A percentile compares a stretch with the other conserved stretches of the same genome.
Evolutionary conservation across 2,797 vertebrate genomes (phyloP).

Genomic region (Dallia pectoralis): DNA sequence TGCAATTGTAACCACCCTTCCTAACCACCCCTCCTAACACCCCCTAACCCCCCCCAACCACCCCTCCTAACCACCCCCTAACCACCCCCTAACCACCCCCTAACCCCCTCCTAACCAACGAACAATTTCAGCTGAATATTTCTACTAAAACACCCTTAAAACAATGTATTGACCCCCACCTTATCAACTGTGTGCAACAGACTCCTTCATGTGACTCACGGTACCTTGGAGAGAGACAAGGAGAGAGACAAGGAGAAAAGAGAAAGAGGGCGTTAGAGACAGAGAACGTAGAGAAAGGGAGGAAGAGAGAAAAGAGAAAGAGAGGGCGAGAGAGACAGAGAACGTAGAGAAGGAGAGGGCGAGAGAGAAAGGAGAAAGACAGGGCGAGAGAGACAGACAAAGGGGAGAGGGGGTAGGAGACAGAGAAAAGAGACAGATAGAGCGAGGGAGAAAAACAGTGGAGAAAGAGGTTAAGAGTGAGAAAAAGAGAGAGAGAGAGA

Average conservation of each 20-base stretch:
- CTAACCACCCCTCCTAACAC: constrained; percentile 59
- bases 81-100: constrained; percentile 56
- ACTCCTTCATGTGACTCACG: background rate
- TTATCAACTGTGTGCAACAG: background rate
- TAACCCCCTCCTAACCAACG: constrained; percentile 62
- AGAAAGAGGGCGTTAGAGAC: background rate
- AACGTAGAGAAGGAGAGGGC: constrained; percentile 37
- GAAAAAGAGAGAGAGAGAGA: constrained; percentile 34
- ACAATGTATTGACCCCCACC: constrained; percentile 65
- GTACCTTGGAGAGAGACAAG: constrained; percentile 32
- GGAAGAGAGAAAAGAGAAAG: background rate
- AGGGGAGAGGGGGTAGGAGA: no score
- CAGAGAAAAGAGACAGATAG: constrained; percentile 32
- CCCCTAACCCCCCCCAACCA: constrained; percentile 52
- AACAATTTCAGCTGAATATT: constrained; percentile 68
- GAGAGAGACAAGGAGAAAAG: background rate
- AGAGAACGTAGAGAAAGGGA: background rate
- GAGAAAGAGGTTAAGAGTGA: constrained; percentile 30
- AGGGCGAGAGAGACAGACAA: constrained; percentile 32
- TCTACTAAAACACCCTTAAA: constrained; percentile 57
- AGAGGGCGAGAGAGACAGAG: constrained; percentile 31
- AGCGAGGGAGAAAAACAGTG: constrained; percentile 2
- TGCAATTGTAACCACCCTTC: constrained; percentile 61
- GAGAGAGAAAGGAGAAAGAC: background rate
- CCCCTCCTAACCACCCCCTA: constrained; percentile 51